Evolutionary conservation across 1,140 invertebrate genomes (phyloP), one percentile per base, ranked within the genome.

Genomic region (Chrysopa pallens): DNA sequence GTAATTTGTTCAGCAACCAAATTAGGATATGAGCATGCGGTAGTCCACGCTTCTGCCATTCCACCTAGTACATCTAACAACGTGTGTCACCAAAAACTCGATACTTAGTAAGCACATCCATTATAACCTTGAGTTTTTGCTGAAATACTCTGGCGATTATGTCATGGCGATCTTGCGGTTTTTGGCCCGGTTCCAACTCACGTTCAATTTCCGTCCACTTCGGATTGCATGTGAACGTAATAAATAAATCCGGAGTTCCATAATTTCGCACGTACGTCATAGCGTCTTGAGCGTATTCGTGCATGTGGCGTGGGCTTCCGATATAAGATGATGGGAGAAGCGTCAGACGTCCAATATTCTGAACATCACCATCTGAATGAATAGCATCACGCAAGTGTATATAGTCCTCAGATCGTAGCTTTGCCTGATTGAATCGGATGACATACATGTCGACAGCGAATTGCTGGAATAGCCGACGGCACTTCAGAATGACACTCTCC

Each of bases 291-390:
- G 51, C 53, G 41, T 60, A 55, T 55, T 65, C 57, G 38, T 63
- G 56, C 58, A 65, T 61, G 46, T 64, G 57, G 28, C 61, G 49
- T 13, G 62, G 59, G 42, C 54, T 52, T 37, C 62, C 61, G 40
- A 53, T 59, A 50, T 56, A 64, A 39, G 57, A 53, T 17, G 67
- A 59, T 35, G 66, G 66, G 29, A 71, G 47, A 43, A 63, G 58
- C 31, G 59, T 50, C 31, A 51, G 15, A 42, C 44, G 42, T 14
- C 52, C 54, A 1, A 56, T 14, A 23, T 23, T 8, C 35, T 17
- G 15, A 4, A 38, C 29, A 36, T 39, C 43, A 13, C 36, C 39
- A 40, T 47, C 44, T 36, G 29, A 40, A 37, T 1, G 9, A n/a
- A 52, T 23, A 23, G 50, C 50, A 47, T 53, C 52, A 36, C 39